These are phyloP conservation scores for Palythoa heliodiscus DNA, from an alignment of 92 coral and sea anemone species.

Conservation along the genomic window DNA sequence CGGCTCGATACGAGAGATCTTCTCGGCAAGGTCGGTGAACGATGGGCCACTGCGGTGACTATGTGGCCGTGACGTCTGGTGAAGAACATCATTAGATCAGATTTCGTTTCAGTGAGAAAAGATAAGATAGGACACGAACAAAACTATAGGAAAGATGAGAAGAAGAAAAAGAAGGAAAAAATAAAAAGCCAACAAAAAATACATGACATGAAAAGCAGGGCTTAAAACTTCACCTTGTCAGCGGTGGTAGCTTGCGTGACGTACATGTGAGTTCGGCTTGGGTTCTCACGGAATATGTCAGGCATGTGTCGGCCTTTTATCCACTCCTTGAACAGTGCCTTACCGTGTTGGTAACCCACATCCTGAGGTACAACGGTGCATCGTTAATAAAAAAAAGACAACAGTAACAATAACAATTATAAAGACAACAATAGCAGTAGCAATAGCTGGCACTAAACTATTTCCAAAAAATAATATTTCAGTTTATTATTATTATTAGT, in stretches of 20 bases:
- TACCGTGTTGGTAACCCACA: slow-evolving; percentile 92
- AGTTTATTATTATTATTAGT: no score
- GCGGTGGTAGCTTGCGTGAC: slow-evolving; percentile 69
- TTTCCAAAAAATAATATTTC: no score
- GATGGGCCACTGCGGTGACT: slow-evolving; percentile 60
- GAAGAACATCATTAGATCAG: background rate
- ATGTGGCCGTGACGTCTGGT: slow-evolving; percentile 45
- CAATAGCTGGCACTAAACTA: no score
- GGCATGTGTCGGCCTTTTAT: slow-evolving; percentile 76
- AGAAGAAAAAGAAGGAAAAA: no score
- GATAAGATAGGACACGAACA: no score
- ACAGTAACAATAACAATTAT: background rate
- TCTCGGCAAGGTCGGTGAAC: slow-evolving; percentile 92
- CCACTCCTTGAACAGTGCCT: slow-evolving; percentile 86
- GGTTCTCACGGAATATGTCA: slow-evolving; percentile 84
- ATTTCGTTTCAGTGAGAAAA: no score
- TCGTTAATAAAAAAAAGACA: background rate
- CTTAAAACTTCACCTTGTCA: slow-evolving; percentile 34
- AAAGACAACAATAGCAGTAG: no score
- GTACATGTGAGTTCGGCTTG: slow-evolving; percentile 67
- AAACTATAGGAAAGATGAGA: no score
- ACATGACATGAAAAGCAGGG: no score
- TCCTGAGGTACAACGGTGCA: slow-evolving; percentile 54
- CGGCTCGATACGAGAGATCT: slow-evolving; percentile 93
- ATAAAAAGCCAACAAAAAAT: no score